phyloP scores from a whole-genome alignment of 2,888 invertebrate species.

The Balanococcus diminutus region DNA sequence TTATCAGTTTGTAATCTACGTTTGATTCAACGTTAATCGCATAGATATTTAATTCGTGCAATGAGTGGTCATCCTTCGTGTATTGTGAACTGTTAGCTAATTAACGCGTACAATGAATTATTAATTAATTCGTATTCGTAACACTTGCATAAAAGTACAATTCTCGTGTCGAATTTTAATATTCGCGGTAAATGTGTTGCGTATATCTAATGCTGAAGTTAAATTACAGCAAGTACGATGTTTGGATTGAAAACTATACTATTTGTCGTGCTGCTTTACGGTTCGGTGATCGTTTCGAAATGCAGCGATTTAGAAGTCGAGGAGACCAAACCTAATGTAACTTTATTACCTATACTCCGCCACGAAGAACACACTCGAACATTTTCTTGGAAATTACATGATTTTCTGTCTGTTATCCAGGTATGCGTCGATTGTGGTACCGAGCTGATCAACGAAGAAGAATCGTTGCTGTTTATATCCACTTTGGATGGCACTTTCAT shows the following conservation, averaged over 20 bases:
- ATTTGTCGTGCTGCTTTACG: neutral
- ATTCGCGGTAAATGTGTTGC: neutral
- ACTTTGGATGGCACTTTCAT: constrained; percentile 92
- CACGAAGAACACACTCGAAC: no score
- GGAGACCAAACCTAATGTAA: constrained; percentile 16
- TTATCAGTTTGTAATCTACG: no score
- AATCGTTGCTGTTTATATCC: constrained; percentile 82
- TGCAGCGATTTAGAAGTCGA: constrained; percentile 21
- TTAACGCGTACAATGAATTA: neutral
- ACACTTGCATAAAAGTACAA: neutral
- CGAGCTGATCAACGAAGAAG: constrained; percentile 70
- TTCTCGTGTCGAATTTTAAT: neutral
- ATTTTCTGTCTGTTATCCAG: constrained; percentile 29
- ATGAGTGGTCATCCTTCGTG: neutral
- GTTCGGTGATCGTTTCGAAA: neutral
- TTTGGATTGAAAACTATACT: constrained; percentile 29
- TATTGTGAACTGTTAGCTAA: neutral
- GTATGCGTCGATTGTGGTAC: constrained; percentile 62
- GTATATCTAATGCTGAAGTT: constrained; percentile 21
- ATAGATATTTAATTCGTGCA: no score
- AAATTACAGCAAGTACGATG: constrained; percentile 15
- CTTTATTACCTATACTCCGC: no score
- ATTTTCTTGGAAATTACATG: no score
- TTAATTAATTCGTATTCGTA: neutral
- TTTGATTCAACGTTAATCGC: neutral